phyloP scores from a whole-genome alignment of 2,888 invertebrate species.

The Cenopis cana region DNA sequence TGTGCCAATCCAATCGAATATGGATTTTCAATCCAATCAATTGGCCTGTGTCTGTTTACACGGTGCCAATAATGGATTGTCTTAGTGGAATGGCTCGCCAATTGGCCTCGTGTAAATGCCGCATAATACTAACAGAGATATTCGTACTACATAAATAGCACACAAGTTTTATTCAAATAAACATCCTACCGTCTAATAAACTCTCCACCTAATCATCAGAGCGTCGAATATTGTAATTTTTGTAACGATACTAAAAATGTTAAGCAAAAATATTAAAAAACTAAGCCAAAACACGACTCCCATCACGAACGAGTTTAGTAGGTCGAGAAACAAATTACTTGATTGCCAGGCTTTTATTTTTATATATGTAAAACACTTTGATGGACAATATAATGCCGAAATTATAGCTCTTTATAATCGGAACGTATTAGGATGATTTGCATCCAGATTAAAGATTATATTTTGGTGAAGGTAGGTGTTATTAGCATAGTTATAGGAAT shows the following conservation, averaged over 20 bases:
- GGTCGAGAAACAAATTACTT: slow-evolving; percentile 82
- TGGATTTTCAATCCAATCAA: no score
- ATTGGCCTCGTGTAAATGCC: no score
- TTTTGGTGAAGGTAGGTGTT: slow-evolving; percentile 81
- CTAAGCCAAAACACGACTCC: slow-evolving; percentile 70
- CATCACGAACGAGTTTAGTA: slow-evolving; percentile 79
- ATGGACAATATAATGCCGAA: slow-evolving; percentile 84
- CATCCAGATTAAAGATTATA: slow-evolving; percentile 85
- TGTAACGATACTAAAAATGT: slow-evolving; percentile 63
- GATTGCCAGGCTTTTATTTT: slow-evolving; percentile 81
- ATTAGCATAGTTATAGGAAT: slow-evolving; percentile 84
- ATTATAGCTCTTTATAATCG: slow-evolving; percentile 83
- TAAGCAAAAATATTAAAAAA: slow-evolving; percentile 62
- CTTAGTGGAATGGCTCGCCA: no score
- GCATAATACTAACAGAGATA: no score
- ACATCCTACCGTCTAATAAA: slow-evolving; percentile 18
- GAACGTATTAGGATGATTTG: slow-evolving; percentile 84
- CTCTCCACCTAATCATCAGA: slow-evolving; percentile 19
- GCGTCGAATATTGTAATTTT: slow-evolving; percentile 52
- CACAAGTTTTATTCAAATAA: slow-evolving; percentile 21
- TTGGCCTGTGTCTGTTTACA: no score
- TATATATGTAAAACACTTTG: slow-evolving; percentile 83
- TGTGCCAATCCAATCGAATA: no score
- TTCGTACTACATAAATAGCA: neutral
- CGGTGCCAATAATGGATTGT: no score